Evolutionary conservation across 1,140 invertebrate genomes (phyloP), one percentile per base, ranked within the genome.

Genomic region (Calliphora vicina): DNA sequence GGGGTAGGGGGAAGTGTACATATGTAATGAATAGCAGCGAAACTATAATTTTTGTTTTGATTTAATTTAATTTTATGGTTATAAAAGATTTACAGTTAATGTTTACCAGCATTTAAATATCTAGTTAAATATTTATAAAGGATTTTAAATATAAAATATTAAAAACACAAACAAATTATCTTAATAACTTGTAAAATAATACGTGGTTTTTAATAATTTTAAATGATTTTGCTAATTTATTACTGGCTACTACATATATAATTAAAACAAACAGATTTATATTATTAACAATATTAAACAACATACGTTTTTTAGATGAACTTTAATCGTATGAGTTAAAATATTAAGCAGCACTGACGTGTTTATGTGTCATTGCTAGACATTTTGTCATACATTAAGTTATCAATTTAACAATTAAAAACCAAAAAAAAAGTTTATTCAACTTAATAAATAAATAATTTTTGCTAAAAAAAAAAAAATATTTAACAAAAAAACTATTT

Each of bases 401-500:
- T 17, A 6, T 57, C n/a, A 35, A 2, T 2, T 2, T 35, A n/a
- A n/a, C 10, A 2, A 35, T 35, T 57, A 6, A n/a, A 17, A 17
- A 15, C n/a, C 12, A 57, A n/a, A n/a, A 5, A 17, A 17, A 5
- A 17, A 57, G 50, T 57, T 73, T 73, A 72, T 72, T 57, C 9
- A 82, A 71, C 57, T n/a, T 29, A 29, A 29, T 42, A 9, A 13
- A 67, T 1, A 35, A 35, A 35, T 13, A n/a, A n/a, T n/a, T n/a
- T n/a, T n/a, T n/a, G n/a, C n/a, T n/a, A n/a, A n/a, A n/a, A n/a
- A n/a, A n/a, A n/a, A n/a, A n/a, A n/a, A n/a, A 45, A 57, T 17
- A 27, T 35, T 71, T 1, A 15, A n/a, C 4, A 81, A 81, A 83
- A 83, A 83, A 57, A 12, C 17, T 35, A 8, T 35, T 57, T 15